Evolutionary conservation across 2,797 vertebrate genomes (phyloP).

Genomic region (Octomys mimax): DNA sequence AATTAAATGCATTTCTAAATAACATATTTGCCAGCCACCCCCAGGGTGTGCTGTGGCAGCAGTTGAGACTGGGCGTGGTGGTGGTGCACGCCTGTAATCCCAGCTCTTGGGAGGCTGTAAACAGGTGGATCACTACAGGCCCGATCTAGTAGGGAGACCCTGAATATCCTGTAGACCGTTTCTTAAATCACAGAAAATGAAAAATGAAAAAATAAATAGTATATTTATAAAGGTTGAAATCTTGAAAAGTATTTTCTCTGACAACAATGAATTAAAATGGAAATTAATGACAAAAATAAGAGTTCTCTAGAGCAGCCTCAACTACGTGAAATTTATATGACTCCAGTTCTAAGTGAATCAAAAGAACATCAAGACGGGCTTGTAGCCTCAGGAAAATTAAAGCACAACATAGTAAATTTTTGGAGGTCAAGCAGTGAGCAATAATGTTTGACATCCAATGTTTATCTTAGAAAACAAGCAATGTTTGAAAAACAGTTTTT

Average conservation of each 20-base stretch:
- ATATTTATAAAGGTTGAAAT: neutral
- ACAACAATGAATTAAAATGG: neutral
- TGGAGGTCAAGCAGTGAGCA: neutral
- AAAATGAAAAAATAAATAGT: neutral
- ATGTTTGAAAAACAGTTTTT: neutral
- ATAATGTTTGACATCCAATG: neutral
- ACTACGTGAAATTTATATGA: neutral
- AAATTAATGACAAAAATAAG: neutral
- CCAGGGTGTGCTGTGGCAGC: no score
- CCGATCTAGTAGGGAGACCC: no score
- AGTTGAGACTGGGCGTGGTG: no score
- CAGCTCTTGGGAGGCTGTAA: no score
- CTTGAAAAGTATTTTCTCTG: neutral
- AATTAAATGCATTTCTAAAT: conserved; percentile 21
- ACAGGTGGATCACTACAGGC: no score
- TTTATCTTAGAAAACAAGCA: neutral
- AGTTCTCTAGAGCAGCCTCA: neutral
- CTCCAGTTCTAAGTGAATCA: neutral
- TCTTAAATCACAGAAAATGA: no score
- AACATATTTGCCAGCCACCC: neutral
- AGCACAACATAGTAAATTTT: neutral
- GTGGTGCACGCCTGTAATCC: no score
- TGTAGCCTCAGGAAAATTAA: neutral
- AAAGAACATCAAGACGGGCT: neutral
- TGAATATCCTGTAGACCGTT: no score